A percentile compares a stretch with the other conserved stretches of the same genome.
These are phyloP conservation scores for Hoplodrina ambigua DNA, from an alignment of 2,888 invertebrate species.

Conservation along the genomic window DNA sequence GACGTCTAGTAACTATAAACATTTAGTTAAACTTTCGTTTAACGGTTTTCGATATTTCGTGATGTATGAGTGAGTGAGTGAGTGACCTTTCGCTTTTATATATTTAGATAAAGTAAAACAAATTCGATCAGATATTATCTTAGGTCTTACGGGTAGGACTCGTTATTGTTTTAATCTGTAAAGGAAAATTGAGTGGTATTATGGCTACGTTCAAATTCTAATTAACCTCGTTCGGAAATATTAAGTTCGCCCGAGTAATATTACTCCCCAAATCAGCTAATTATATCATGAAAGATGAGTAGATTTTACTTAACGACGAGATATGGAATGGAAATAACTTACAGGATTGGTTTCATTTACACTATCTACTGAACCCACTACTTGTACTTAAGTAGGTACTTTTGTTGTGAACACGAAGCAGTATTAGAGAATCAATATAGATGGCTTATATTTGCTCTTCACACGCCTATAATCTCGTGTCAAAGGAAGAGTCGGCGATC, in stretches of 20 bases:
- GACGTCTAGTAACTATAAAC: no score
- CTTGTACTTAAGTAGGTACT: conserved; percentile 11
- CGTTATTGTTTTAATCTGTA: conserved; percentile 7
- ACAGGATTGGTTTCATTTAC: conserved; percentile 35
- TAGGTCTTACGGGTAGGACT: neutral
- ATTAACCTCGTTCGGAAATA: conserved; percentile 27
- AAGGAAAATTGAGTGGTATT: conserved; percentile 19
- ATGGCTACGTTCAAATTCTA: conserved; percentile 15
- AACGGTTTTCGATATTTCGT: no score
- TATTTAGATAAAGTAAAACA: neutral
- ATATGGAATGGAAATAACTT: conserved; percentile 31
- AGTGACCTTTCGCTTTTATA: no score
- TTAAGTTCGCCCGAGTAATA: conserved; percentile 23
- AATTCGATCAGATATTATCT: conserved; percentile 1
- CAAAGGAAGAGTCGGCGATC: conserved; percentile 68
- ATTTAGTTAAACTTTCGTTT: no score
- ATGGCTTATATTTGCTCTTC: conserved; percentile 66
- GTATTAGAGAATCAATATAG: conserved; percentile 72
- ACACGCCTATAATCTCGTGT: conserved; percentile 69
- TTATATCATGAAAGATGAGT: conserved; percentile 34
- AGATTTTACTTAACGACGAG: conserved; percentile 4
- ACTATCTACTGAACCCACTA: conserved; percentile 36
- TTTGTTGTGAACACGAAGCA: conserved; percentile 51
- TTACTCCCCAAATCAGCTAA: conserved; percentile 24
- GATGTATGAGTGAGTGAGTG: no score